Evolutionary conservation across 2,888 invertebrate species (phyloP).

Genomic region (Priocnemis perturbator): DNA sequence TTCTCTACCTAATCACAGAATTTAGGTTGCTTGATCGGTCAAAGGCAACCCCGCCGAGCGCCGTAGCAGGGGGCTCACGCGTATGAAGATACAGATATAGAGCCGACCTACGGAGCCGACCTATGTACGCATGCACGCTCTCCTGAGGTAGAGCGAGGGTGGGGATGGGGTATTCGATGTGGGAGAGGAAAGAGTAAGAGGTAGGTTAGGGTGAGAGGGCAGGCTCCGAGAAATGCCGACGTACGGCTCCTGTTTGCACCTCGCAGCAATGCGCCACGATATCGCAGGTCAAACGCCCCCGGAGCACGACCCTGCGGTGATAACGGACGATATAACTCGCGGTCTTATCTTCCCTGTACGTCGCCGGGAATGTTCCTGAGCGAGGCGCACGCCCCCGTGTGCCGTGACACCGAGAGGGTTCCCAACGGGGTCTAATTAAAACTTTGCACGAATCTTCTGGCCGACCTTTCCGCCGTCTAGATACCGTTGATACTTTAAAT

Average conservation of each 20-base stretch:
- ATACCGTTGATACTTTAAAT: no score
- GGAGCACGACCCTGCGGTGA: slow-evolving; percentile 21
- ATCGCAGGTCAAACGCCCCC: slow-evolving; percentile 36
- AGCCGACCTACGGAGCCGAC: slow-evolving; percentile 22
- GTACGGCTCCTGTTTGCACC: slow-evolving; percentile 34
- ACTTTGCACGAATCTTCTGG: slow-evolving; percentile 5
- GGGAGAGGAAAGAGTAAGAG: slow-evolving; percentile 3
- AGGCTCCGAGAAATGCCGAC: not conserved
- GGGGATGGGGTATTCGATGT: slow-evolving; percentile 1
- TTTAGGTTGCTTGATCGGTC: slow-evolving; percentile 63
- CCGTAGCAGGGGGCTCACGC: slow-evolving; percentile 13
- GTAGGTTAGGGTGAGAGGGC: no score
- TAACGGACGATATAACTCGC: slow-evolving; percentile 34
- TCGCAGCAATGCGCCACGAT: slow-evolving; percentile 23
- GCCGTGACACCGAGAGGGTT: not conserved
- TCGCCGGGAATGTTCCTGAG: slow-evolving; percentile 21
- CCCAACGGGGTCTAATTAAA: slow-evolving; percentile 16
- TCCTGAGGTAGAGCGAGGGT: slow-evolving; percentile 3
- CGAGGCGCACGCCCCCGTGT: not conserved
- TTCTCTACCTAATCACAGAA: slow-evolving; percentile 63
- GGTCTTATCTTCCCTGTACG: slow-evolving; percentile 34
- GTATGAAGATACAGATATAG: slow-evolving; percentile 20
- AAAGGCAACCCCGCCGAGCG: slow-evolving; percentile 48
- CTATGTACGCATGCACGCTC: not conserved
- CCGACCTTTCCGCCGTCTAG: not conserved